Conservation (phyloP, 2,888 invertebrate species). For the Lasioglossum lativentre region DNA sequence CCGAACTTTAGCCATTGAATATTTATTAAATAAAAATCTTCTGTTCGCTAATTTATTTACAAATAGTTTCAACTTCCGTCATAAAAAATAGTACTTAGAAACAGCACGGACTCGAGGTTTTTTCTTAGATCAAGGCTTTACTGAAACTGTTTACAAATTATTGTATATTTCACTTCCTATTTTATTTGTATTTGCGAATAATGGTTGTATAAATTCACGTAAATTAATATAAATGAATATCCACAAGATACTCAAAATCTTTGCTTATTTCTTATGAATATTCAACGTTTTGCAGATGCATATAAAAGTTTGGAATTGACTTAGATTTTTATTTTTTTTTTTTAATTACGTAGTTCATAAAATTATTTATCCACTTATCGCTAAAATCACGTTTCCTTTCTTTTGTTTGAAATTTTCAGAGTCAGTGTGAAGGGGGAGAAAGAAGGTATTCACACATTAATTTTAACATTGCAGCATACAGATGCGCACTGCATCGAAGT, state of each 20-base stretch:
- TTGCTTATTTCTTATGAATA: too few relatives aligned
- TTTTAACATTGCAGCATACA: constrained; percentile 13
- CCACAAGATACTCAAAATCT: too few relatives aligned
- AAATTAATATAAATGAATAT: too few relatives aligned
- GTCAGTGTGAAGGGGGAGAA: not conserved
- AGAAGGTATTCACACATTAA: constrained; percentile 12
- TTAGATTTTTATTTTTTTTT: not conserved
- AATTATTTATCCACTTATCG: too few relatives aligned
- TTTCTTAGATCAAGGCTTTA: too few relatives aligned
- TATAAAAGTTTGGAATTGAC: too few relatives aligned
- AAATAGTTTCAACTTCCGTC: not conserved
- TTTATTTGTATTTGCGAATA: too few relatives aligned
- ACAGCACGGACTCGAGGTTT: too few relatives aligned
- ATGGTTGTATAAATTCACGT: too few relatives aligned
- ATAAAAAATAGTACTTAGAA: not conserved
- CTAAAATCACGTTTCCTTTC: not conserved
- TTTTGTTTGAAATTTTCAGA: not conserved
- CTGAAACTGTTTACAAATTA: too few relatives aligned
- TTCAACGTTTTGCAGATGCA: too few relatives aligned
- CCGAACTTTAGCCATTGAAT: not conserved
- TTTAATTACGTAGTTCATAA: not conserved
- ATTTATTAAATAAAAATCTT: not conserved
- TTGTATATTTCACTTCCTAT: too few relatives aligned
- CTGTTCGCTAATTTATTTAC: not conserved
- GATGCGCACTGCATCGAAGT: constrained; percentile 12